Evolutionary conservation across 2,888 invertebrate species (phyloP), one percentile per base, ranked within the genome.

Genomic region (Caenorhabditis sulstoni): DNA sequence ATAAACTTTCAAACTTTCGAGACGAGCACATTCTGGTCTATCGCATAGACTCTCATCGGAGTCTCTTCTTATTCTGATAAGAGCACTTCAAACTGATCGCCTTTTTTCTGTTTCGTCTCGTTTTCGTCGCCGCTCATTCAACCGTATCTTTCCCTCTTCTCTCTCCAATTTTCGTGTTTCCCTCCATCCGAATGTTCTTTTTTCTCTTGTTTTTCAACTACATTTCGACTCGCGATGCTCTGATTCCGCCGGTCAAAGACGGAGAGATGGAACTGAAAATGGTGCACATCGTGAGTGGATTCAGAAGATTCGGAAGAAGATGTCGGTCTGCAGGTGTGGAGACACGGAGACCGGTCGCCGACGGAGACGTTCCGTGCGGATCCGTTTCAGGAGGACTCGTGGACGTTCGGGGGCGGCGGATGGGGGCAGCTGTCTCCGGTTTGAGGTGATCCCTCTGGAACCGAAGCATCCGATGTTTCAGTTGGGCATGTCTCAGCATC

Each of bases 401-500:
- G 86, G 86, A 79, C 47, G 11, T 83, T 83, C 37, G 86, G 86
- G 16, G 86, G 86, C 8, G 77, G 78, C 8, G 85, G 87, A 49
- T 83, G 75, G 65, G 85, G 83, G 53, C 81, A 84, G 62, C 52
- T 86, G 8, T 79, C 81, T 3, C 82, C 86, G 23, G 82, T 83
- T 37, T 44, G 35, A 29, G 12, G 3, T 8, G 29, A 3, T 29
- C 29, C 7, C 29, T 29, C 7, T 3, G 4, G 7, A 3, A 29
- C 7, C 4, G 4, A 29, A 29, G 4, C 29, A 5, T 29, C 4
- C 29, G 29, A 7, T 29, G 11, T 18, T 66, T 57, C 41, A 67
- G 52, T 0, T 61, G 12, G 84, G 83, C 20, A 83, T 86, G 80
- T 35, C 29, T 81, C 94, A 94, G 87, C 94, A 95, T 74, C 94